Base-by-base conservation (phyloP, 2,113 vertebrate species). In the Bungarus multicinctus region DNA sequence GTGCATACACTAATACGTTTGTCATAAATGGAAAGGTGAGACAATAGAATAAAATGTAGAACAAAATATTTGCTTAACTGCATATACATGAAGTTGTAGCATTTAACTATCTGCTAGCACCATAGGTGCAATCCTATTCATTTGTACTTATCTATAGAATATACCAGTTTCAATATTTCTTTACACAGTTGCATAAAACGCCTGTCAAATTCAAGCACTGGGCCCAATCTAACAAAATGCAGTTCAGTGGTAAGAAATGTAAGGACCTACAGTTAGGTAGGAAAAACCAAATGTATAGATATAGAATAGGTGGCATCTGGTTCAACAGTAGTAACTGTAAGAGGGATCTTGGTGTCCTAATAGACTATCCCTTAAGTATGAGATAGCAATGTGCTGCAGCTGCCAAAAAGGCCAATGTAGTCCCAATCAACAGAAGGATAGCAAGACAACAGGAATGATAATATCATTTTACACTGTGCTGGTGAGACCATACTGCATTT, bases 31-130 rank as follows among this genome's bases (percentile, higher is more conserved):
- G 53, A 87, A 91, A 95, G 57, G 74, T 91, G 93, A 74, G 81
- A 88, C 30, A 85, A 30, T 39, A n/a, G 9, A 23, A 53, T 55
- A 39, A 54, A 55, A 55, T 55, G 54, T 88, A 54, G 30, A n/a
- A 57, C 55, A 81, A 54, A 52, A 90, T 34, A 8, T 39, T 39
- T 94, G 58, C 94, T 95, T 92, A 95, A 94, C 95, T 95, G 95
- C 89, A 94, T 6, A 27, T 95, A 91, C 5, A 95, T 96, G 96
- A 92, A 94, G 91, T 89, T 53, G 93, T 95, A 92, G 94, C 39
- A 50, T 96, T 96, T 96, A 96, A 95, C 94, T 88, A 93, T 94
- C 93, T 93, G 52, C 25, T 23, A 87, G 95, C 7, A 94, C 92
- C 45, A 52, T 91, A 34, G 18, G 11, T 86, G 53, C 27, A 90